A percentile compares a stretch with the other conserved stretches of the same genome.
Evolutionary conservation across 2,797 vertebrate species (phyloP).

Genomic region (Tokudaia muenninki): DNA sequence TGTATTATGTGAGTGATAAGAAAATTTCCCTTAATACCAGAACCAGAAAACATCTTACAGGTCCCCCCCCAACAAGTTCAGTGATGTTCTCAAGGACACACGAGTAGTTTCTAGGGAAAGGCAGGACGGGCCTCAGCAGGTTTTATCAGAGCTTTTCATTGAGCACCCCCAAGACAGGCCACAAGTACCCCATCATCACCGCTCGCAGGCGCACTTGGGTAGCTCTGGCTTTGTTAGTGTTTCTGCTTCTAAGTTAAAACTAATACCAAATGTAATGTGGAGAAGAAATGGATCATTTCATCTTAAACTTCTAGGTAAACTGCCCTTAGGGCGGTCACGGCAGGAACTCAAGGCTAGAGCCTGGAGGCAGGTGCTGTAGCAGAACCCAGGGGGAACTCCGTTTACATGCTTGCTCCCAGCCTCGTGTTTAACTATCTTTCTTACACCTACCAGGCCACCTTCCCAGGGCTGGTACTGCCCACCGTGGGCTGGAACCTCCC

Average conservation of each 20-base stretch:
- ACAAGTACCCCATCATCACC: rapidly evolving
- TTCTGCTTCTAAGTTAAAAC: background rate
- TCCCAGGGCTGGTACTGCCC: too few species aligned
- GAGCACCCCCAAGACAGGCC: background rate
- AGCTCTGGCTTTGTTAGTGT: background rate
- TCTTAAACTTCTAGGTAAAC: background rate
- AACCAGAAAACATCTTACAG: background rate
- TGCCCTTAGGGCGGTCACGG: background rate
- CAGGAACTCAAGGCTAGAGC: background rate
- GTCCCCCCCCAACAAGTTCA: background rate
- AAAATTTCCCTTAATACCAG: background rate
- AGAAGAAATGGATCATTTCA: background rate
- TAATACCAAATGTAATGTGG: background rate
- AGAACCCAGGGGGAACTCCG: background rate
- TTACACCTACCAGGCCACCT: background rate
- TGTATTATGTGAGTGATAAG: background rate
- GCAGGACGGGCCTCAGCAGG: background rate
- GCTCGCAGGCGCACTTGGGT: too few species aligned
- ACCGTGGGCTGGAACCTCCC: background rate
- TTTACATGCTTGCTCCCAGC: background rate
- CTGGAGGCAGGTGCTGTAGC: background rate
- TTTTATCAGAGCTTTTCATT: background rate
- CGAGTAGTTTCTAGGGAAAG: background rate
- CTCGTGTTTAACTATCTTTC: background rate
- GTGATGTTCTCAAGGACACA: background rate